Evolutionary conservation across 2,113 vertebrate genomes (phyloP).

Genomic region (Spizaetus ornatus): DNA sequence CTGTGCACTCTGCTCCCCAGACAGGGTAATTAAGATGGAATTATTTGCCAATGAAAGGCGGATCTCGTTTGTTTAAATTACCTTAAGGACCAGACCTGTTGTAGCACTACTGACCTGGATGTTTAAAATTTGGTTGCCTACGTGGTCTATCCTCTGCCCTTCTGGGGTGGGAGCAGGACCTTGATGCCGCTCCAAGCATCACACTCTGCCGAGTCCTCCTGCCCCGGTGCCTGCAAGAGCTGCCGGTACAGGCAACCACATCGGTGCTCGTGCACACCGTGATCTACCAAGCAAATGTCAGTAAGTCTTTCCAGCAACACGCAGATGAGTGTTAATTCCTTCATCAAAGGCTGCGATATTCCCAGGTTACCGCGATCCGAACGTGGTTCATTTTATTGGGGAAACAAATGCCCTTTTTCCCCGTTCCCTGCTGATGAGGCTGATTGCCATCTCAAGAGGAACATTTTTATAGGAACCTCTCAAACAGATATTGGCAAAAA

Average conservation of each 20-base stretch:
- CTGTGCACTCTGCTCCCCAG: neutral
- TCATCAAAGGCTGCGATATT: neutral
- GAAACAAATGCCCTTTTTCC: neutral
- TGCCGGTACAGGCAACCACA: neutral
- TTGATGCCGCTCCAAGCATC: neutral
- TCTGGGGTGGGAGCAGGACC: neutral
- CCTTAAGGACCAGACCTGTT: neutral
- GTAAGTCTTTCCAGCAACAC: neutral
- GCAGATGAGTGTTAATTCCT: neutral
- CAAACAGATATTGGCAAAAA: neutral
- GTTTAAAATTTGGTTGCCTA: neutral
- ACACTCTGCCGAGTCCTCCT: neutral
- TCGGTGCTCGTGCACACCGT: accelerated
- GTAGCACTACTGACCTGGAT: neutral
- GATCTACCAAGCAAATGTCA: neutral
- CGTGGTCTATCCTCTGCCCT: neutral
- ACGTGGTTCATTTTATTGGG: neutral
- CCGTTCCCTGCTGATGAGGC: neutral
- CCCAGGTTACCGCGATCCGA: neutral
- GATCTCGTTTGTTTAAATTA: neutral
- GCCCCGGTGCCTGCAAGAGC: neutral
- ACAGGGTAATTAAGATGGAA: neutral
- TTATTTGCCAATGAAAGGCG: neutral
- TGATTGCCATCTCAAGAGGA: neutral
- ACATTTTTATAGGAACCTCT: neutral